phyloP scores from a whole-genome alignment of 2,888 invertebrate species.

The Orthonychiurus folsomi region DNA sequence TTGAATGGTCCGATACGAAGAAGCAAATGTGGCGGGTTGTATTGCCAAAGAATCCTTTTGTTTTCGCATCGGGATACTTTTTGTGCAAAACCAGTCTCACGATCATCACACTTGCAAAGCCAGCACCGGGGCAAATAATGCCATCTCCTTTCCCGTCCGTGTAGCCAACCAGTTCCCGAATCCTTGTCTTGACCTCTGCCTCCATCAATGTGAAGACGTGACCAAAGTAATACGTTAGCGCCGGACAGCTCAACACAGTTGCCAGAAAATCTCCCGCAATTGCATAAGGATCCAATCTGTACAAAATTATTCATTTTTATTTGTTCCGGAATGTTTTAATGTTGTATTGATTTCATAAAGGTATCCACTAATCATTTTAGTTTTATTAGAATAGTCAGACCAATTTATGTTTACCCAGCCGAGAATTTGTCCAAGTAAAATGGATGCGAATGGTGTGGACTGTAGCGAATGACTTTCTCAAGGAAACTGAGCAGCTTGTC shows the following conservation, averaged over 20 bases:
- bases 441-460: constrained; percentile 16
- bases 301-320: too few relatives aligned
- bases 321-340: too few relatives aligned
- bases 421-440: constrained; percentile 12
- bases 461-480: constrained; percentile 14
- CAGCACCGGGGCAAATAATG: constrained; percentile 6
- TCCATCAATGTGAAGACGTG: constrained; percentile 25
- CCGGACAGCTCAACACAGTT: constrained; percentile 9
- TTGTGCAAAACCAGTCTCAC: constrained; percentile 11
- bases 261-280: constrained; percentile 20
- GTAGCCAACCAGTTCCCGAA: constrained; percentile 12
- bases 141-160: neutral
- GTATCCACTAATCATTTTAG: neutral
- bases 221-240: constrained; percentile 13
- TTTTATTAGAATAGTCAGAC: too few relatives aligned
- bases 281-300: constrained; percentile 20
- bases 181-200: constrained; percentile 2
- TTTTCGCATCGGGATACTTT: constrained; percentile 3
- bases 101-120: constrained; percentile 6
- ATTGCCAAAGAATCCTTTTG: neutral
- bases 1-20: constrained; percentile 13
- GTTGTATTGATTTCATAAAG: neutral
- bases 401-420: constrained; percentile 7
- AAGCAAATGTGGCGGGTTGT: constrained; percentile 7
- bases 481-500: constrained; percentile 7